Percentiles rank a stretch among this genome's conserved stretches.
These are phyloP conservation scores for Helobdella robusta DNA, from an alignment of 2,888 invertebrate genomes.

Conservation along the genomic window DNA sequence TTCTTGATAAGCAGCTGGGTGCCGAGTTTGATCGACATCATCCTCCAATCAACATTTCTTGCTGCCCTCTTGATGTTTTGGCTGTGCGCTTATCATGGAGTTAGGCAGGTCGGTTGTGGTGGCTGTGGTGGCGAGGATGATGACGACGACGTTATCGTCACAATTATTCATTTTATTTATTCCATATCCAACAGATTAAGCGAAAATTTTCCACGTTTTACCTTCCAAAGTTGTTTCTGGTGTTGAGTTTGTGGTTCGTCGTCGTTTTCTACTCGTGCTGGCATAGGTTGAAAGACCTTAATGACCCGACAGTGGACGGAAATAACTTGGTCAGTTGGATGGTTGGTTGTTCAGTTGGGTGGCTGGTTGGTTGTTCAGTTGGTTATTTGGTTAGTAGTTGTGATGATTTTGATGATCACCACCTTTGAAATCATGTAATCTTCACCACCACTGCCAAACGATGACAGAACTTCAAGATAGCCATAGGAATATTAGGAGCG, in stretches of 20 bases:
- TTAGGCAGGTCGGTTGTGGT: constrained; percentile 63
- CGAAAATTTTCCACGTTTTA: constrained; percentile 76
- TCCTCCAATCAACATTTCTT: constrained; percentile 80
- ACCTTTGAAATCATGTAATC: neutral
- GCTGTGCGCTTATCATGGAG: constrained; percentile 88
- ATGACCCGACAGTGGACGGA: constrained; percentile 80
- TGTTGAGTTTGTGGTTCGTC: constrained; percentile 75
- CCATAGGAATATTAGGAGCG: constrained; percentile 75
- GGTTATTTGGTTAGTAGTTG: neutral
- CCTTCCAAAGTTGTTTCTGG: constrained; percentile 75
- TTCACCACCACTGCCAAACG: too few species aligned
- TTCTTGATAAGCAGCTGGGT: constrained; percentile 79
- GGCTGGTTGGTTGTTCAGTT: neutral
- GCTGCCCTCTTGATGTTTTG: constrained; percentile 80
- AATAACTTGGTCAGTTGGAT: constrained; percentile 32
- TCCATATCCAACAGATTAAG: constrained; percentile 74
- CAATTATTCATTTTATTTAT: too few species aligned
- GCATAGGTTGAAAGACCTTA: constrained; percentile 77
- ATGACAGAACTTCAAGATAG: constrained; percentile 74
- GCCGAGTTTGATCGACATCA: constrained; percentile 80
- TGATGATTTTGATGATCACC: neutral
- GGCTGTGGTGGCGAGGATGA: too few species aligned
- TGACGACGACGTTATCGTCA: too few species aligned
- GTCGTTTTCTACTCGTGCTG: constrained; percentile 75
- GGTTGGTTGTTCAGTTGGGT: constrained; percentile 35